Base-by-base conservation (phyloP, 1,140 invertebrate genomes). In the Ditylenchus dipsaci region DNA sequence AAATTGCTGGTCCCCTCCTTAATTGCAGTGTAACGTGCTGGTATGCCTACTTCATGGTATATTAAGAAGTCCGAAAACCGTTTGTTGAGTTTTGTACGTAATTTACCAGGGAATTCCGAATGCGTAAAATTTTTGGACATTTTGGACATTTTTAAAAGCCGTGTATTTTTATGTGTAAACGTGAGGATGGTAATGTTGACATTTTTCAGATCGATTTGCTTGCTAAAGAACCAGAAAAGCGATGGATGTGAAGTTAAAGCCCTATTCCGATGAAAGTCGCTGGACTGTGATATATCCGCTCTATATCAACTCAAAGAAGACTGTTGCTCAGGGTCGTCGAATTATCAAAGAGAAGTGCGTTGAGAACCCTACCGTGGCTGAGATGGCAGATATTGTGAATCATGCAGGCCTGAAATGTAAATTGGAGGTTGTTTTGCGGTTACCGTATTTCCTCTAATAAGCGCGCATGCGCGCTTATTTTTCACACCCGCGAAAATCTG, bases 231-330 rank as follows among this genome's bases (percentile, higher is more conserved):
- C 49, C 15, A 17, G 15, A 7, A 53, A 15, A 26, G 42, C 17
- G 0, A 73, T 73, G 72, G 59, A 63, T 42, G 57, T 60, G 9
- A 62, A 61, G 13, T 9, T 19, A 17, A 75, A 79, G 60, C 56
- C 76, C 21, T 65, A 68, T 58, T 80, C 78, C 8, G 78, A 81
- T 53, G 47, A 65, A 58, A 57, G 57, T 3, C 71, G 93, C 78
- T 97, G 94, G 94, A 88, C 96, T 65, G 94, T 91, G 78, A 90
- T 98, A 65, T 97, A 97, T 85, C 95, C 95, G 47, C 89, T 91
- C 0, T 97, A 97, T 77, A 86, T 97, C 23, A 97, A 97, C 80
- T 93, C 89, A 72, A 95, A 92, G 79, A 95, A 92, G 84, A 92
- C 91, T 0, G 80, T 90, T 30, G 89, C 90, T 1, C 88, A 93